Evolutionary conservation across 2,888 invertebrate genomes (phyloP), one percentile per base, ranked within the genome.

Genomic region (Mesorhabditis belari): DNA sequence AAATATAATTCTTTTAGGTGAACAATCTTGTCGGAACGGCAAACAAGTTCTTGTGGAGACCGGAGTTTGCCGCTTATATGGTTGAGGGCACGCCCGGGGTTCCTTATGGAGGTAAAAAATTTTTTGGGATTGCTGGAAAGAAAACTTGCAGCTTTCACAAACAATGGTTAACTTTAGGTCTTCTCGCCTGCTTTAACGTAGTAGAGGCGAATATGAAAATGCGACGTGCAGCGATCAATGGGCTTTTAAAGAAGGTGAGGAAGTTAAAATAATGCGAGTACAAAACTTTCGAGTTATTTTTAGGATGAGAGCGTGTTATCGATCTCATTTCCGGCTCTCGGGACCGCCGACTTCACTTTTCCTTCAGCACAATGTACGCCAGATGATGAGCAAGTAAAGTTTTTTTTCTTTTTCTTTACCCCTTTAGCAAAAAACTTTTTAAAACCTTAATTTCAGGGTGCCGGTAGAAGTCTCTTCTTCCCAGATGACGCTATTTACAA

Each of bases 61-160:
- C 96, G 0, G 98, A 98, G 83, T 99, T 92, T 85, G 96, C 92
- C 3, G 89, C 90, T n/a, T 99, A 95, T 81, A 96, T 98, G 95
- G 87, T 62, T 95, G 98, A 85, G 65, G 96, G 96, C 21, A 98
- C 98, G 0, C 98, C 98, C 0, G 96, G 98, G 28, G 68, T 70
- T 25, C 80, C 80, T 0, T 80, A 80, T 57, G 80, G 80, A 64
- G 80, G 79, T 75, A 87, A 6, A 26, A 25, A 28, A n/a, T 60
- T 27, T n/a, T 24, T 21, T 23, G 44, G 25, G 21, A n/a, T n/a
- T n/a, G n/a, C n/a, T n/a, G n/a, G n/a, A n/a, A 17, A 9, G 27
- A 27, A 12, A 19, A 54, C 12, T 6, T 27, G 6, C 26, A 9
- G 51, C n/a, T n/a, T n/a, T n/a, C n/a, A n/a, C n/a, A n/a, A n/a